Evolutionary conservation across 2,797 vertebrate genomes (phyloP).

Genomic region (Molossus molossus): DNA sequence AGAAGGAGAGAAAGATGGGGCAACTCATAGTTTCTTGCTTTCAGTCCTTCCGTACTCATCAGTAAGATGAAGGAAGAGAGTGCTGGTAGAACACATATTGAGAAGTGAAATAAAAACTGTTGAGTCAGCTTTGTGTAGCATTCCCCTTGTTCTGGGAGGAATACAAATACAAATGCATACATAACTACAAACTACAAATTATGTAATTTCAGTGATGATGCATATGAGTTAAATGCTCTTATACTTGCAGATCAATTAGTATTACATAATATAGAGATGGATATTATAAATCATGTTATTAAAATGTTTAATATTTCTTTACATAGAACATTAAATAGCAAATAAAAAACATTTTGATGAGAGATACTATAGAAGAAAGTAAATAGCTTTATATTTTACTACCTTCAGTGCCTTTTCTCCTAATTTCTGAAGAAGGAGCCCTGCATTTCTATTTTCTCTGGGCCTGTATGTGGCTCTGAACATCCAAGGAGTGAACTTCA

Average conservation of each 20-base stretch:
- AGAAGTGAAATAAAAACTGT: background rate
- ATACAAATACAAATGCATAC: background rate
- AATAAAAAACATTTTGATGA: background rate
- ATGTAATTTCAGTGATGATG: background rate
- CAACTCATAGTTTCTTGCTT: background rate
- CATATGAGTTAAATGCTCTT: background rate
- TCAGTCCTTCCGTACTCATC: background rate
- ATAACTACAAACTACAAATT: background rate
- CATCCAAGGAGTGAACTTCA: background rate
- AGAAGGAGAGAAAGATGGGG: background rate
- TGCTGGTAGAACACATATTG: rapidly evolving
- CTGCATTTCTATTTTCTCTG: background rate
- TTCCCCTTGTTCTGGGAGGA: background rate
- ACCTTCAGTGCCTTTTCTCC: background rate
- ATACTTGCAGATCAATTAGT: background rate
- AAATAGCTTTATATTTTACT: conserved; percentile 1
- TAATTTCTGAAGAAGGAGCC: background rate
- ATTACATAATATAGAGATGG: background rate
- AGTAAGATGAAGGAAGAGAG: background rate
- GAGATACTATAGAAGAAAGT: background rate
- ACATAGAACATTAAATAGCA: background rate
- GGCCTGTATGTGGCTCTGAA: background rate
- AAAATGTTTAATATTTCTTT: background rate
- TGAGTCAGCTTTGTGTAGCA: background rate
- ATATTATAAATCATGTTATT: background rate